Conservation (phyloP, 2,888 invertebrate species). For the Adineta ricciae region DNA sequence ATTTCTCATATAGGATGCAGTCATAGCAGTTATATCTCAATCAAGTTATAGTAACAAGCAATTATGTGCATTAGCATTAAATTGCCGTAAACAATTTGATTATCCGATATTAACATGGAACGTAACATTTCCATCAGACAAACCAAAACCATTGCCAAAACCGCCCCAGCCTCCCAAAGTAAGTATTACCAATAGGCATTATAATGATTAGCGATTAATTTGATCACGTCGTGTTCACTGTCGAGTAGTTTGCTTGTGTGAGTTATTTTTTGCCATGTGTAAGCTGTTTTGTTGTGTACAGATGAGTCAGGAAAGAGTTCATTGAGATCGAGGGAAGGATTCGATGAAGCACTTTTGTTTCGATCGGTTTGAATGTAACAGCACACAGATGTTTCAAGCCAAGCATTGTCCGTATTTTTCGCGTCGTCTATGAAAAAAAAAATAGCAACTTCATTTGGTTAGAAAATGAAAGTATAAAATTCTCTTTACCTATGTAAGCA, state of each 20-base stretch:
- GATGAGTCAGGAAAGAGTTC: neutral
- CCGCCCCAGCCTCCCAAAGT: neutral
- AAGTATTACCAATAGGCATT: neutral
- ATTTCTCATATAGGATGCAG: neutral
- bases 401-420: neutral
- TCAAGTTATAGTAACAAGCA: neutral
- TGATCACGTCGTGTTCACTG: neutral
- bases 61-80: neutral
- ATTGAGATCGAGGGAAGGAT: neutral
- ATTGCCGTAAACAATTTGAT: neutral
- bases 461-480: neutral
- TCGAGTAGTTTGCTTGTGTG: neutral
- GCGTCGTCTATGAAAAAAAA: neutral
- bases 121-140: neutral
- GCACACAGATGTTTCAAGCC: neutral
- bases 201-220: neutral
- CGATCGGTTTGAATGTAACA: neutral
- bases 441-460: neutral
- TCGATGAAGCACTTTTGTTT: neutral
- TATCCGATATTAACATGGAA: conserved; percentile 5
- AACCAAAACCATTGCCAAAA: neutral
- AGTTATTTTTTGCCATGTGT: neutral
- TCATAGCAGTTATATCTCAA: neutral
- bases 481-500: neutral
- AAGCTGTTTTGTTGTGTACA: neutral